Base-by-base conservation (phyloP, 2,113 vertebrate genomes). In the Odobenus rosmarus region DNA sequence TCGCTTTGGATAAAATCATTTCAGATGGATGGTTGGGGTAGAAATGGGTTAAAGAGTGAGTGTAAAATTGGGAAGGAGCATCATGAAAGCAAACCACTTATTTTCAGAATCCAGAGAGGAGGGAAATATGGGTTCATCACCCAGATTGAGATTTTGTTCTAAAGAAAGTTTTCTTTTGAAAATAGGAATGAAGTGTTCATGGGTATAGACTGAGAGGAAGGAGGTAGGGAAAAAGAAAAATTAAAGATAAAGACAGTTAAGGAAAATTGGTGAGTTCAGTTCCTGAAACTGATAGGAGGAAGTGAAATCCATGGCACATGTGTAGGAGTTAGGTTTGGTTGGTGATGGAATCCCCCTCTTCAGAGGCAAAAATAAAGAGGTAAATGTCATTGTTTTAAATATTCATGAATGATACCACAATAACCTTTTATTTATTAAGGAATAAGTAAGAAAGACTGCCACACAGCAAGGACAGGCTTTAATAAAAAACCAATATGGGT, bases 211-310 rank as follows among this genome's bases (percentile, higher is more conserved):
- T 69, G 23, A 92, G 67, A 95, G 28, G 79, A 87, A 94, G 46
- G 28, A 87, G 10, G 0, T 71, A 83, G 4, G 28, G n/a, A 15
- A 77, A 92, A 85, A 86, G 15, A 61, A 83, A 93, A 69, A 55
- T 88, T 94, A 59, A 97, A 86, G 51, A 81, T 89, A 88, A 84
- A 87, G 14, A 90, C 12, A 95, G 36, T 86, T 95, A 88, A 92
- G 39, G 42, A 92, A 92, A 85, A 92, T 49, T 74, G 19, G 53
- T 94, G 49, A 95, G 46, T 95, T 92, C 69, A 90, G 28, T 42
- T 82, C 14, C 59, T 86, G 23, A 96, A 96, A 31, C 8, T 95
- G 33, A 89, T 94, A 53, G 33, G 59, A 89, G 18, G 46, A 31
- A 81, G 36, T 53, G 76, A 18, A 94, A 80, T 67, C n/a, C 81